phyloP scores from a whole-genome alignment of 2,113 vertebrate genomes.

The Motacilla alba region DNA sequence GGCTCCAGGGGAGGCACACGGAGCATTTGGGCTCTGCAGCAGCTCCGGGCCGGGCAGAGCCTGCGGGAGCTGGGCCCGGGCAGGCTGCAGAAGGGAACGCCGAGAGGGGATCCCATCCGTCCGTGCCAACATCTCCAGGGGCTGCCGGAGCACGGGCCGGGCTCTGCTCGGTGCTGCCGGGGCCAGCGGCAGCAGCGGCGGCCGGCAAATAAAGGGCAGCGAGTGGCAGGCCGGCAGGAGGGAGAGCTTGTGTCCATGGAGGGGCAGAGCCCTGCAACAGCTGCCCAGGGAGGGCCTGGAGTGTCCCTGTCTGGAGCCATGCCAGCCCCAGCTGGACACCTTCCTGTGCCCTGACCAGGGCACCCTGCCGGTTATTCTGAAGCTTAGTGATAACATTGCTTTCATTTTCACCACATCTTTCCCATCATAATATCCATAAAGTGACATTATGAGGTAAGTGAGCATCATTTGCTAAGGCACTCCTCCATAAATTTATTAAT shows the following conservation, averaged over 20 bases:
- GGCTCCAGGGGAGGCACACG: background rate
- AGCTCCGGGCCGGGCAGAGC: background rate
- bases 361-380: background rate
- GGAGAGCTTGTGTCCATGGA: background rate
- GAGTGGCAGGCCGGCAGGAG: background rate
- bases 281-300: background rate
- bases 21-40: background rate
- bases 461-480: background rate
- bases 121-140: too few species aligned
- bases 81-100: too few species aligned
- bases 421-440: background rate
- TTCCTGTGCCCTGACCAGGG: background rate
- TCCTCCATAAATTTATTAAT: background rate
- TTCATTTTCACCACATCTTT: background rate
- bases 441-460: background rate
- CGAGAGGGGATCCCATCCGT: too few species aligned
- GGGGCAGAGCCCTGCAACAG: background rate
- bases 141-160: too few species aligned
- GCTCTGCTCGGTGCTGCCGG: background rate
- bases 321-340: background rate
- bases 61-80: too few species aligned
- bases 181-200: background rate
- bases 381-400: background rate
- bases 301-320: background rate
- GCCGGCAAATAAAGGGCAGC: background rate